Conservation (phyloP, 2,888 invertebrate genomes). For the Azorinus chamasolen region DNA sequence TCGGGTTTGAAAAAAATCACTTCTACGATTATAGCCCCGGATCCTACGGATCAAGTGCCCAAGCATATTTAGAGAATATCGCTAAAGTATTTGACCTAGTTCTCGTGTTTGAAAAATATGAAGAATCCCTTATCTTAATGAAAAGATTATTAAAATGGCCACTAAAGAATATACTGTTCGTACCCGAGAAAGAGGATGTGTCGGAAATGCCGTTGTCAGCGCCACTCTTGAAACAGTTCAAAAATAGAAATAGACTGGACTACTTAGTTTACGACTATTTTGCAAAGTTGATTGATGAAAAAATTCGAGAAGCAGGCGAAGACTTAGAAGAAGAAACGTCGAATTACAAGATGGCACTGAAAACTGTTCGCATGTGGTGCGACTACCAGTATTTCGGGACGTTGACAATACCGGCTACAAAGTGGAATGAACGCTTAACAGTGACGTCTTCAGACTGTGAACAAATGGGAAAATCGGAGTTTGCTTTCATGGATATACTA, state of each 20-base stretch:
- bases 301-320: conserved; percentile 1
- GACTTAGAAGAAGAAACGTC: not conserved
- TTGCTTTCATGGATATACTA: conserved; percentile 16
- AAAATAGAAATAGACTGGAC: conserved; percentile 8
- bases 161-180: conserved; percentile 9
- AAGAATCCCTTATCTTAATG: conserved; percentile 14
- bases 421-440: conserved; percentile 15
- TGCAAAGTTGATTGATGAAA: not conserved
- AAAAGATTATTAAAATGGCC: conserved; percentile 7
- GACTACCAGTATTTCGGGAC: conserved; percentile 1
- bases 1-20: conserved; percentile 5
- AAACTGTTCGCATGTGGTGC: conserved; percentile 7
- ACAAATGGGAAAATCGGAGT: conserved; percentile 26
- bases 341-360: not conserved
- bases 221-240: not conserved
- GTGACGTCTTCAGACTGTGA: conserved; percentile 18
- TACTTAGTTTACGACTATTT: conserved; percentile 12
- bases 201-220: conserved; percentile 3
- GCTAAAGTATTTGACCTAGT: conserved; percentile 7
- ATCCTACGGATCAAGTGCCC: not conserved
- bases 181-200: conserved; percentile 3
- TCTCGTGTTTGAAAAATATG: conserved; percentile 2
- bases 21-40: not conserved
- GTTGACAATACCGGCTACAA: not conserved
- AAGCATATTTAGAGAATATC: not conserved